phyloP scores from a whole-genome alignment of 2,113 vertebrate genomes.

The Notothenia rossii region DNA sequence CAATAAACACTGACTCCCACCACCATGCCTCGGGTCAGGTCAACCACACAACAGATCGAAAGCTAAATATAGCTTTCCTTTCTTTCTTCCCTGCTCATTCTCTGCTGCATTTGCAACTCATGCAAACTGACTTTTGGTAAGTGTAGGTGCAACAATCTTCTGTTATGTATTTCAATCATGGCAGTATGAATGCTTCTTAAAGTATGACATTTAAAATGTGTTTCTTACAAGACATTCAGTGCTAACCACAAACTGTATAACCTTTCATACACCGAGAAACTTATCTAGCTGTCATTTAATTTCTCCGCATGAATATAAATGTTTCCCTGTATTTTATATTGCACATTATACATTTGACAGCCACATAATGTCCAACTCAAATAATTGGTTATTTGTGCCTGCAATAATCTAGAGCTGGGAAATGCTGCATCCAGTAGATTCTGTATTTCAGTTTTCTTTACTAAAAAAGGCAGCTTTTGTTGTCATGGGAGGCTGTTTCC shows the following conservation, averaged over 20 bases:
- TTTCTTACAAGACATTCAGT: not conserved
- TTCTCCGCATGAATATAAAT: not conserved
- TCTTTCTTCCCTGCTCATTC: not conserved
- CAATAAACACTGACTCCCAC: conserved; percentile 50
- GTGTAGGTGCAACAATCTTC: not conserved
- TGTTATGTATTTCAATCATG: not conserved
- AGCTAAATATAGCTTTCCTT: not conserved
- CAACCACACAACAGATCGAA: not conserved
- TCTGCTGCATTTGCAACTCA: not conserved
- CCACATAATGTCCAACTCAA: not conserved
- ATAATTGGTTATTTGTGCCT: not conserved
- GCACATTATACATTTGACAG: not conserved
- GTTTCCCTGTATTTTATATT: not conserved
- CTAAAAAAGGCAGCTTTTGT: not conserved
- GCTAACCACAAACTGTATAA: not conserved
- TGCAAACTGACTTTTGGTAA: not conserved
- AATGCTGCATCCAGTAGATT: not conserved
- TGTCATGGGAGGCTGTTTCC: not conserved
- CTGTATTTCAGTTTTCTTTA: not conserved
- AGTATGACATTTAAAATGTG: not conserved
- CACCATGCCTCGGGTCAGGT: conserved; percentile 29
- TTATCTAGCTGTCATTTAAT: not conserved
- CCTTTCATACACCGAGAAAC: not conserved
- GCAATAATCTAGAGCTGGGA: not conserved
- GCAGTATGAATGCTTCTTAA: not conserved